Base-by-base conservation (phyloP, 2,888 invertebrate species). In the Agriotes lineatus region DNA sequence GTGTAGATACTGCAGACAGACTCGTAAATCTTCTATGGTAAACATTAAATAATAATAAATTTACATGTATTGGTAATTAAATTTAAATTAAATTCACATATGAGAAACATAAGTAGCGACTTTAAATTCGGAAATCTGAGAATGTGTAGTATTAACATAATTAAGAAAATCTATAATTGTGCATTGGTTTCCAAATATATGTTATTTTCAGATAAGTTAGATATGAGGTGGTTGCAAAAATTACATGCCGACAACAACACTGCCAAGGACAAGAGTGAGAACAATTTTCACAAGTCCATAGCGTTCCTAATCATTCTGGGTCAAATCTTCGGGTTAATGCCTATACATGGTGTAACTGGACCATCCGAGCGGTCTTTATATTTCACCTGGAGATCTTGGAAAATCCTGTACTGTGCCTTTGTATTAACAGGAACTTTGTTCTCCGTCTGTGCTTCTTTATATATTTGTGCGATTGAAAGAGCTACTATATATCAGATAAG, bases 351-450 rank as follows among this genome's bases (percentile, higher is more conserved):
- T 3, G 37, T 68, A n/a, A 59, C 42, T 9, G 37, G 33, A 1
- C 35, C 42, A 9, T 35, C 20, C 4, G 58, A 64, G 14, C 42
- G 54, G 7, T 44, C 44, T 5, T 6, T 68, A n/a, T 6, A 30
- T 45, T 68, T 68, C 12, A 44, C 52, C 9, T 68, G 68, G 68
- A 64, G 52, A 18, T 68, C 68, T 6, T 68, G 58, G 58, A 50
- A 18, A 19, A 35, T 68, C 1, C 5, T 50, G 9, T 68, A 68
- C 12, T 18, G n/a, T 7, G 33, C 33, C 10, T 1, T 44, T 3
- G 7, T 63, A 30, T 42, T 52, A 10, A 20, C 54, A 1, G 50
- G 58, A 18, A 52, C 35, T 25, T 22, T 39, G 1, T 52, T 68
- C 37, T 25, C 58, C 6, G 20, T 68, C 10, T 35, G 3, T 25